These are phyloP conservation scores for Acanthaster planci DNA, from an alignment of 35 echinoderm and acorn worm genomes.

Conservation along the genomic window DNA sequence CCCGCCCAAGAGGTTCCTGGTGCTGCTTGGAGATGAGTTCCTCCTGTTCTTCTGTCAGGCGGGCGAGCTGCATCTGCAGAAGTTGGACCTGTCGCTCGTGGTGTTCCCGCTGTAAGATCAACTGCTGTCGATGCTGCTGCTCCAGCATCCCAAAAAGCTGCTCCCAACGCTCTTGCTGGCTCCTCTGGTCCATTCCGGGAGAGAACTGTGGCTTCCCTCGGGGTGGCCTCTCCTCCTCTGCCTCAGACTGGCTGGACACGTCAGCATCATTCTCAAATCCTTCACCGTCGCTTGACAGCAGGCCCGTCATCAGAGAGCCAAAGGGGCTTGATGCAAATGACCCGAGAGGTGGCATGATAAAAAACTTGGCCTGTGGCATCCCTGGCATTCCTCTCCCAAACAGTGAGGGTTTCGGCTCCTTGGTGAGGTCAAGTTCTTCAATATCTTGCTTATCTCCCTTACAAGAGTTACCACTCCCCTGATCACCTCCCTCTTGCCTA, in stretches of 20 bases:
- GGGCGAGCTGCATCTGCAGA: conserved; percentile 24
- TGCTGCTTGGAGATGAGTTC: not conserved
- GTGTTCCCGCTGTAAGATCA: conserved; percentile 50
- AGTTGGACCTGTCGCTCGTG: conserved; percentile 43
- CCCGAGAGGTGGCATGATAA: not conserved
- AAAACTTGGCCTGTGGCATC: conserved; percentile 22
- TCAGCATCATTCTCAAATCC: conserved; percentile 19
- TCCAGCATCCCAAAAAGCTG: conserved; percentile 44
- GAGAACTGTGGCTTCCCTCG: not conserved
- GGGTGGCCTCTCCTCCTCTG: not conserved
- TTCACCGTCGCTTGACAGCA: conserved; percentile 4
- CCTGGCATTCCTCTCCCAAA: not conserved
- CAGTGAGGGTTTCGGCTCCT: not conserved
- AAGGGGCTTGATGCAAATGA: conserved; percentile 14
- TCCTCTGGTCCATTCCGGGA: not conserved
- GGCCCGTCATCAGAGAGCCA: not conserved
- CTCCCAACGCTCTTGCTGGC: conserved; percentile 35
- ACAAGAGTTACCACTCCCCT: not conserved
- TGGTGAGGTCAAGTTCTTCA: conserved; percentile 51
- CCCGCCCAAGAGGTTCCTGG: not conserved
- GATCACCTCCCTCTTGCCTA: not conserved
- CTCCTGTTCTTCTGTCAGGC: conserved; percentile 13
- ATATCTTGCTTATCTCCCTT: conserved; percentile 40
- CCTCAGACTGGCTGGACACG: conserved; percentile 7
- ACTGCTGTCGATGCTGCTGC: conserved; percentile 48